Percentiles rank a stretch among this genome's conserved stretches.
phyloP scores from a whole-genome alignment of 2,113 vertebrate species.

The Ochotona princeps region DNA sequence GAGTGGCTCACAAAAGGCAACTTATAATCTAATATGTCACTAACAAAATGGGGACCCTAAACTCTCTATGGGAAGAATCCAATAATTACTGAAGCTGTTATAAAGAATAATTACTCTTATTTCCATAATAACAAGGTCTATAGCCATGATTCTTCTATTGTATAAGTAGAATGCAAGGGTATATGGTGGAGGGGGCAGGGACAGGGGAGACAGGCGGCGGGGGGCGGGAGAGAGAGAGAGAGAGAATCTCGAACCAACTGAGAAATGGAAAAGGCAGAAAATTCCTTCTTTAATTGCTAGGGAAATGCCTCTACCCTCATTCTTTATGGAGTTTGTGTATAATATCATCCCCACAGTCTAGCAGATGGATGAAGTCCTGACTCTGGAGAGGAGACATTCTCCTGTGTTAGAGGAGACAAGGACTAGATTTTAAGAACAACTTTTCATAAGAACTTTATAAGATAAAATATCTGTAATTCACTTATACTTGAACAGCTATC shows the following conservation, averaged over 20 bases:
- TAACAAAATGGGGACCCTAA: neutral
- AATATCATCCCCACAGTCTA: neutral
- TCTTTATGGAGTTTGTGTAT: neutral
- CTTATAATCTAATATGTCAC: neutral
- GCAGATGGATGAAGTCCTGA: neutral
- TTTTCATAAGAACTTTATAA: neutral
- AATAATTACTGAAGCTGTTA: slow-evolving; percentile 10
- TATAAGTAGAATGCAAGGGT: neutral
- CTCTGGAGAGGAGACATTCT: neutral
- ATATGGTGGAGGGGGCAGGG: neutral
- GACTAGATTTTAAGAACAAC: neutral
- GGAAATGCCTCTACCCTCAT: neutral
- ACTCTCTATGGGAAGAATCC: neutral
- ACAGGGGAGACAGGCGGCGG: no score
- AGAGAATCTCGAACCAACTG: no score
- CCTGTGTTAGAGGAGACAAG: no score
- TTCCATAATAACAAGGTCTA: slow-evolving; percentile 20
- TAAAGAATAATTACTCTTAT: neutral
- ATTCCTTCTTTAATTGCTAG: neutral
- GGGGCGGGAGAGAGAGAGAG: no score
- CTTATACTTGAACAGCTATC: slow-evolving; percentile 17
- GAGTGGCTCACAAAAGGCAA: no score
- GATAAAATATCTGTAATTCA: slow-evolving; percentile 18
- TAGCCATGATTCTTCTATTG: neutral
- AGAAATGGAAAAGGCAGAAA: neutral